Percentiles rank a stretch among this genome's conserved stretches.
phyloP scores from a whole-genome alignment of 2,113 vertebrate genomes.

The Cephalopholis sonnerati region DNA sequence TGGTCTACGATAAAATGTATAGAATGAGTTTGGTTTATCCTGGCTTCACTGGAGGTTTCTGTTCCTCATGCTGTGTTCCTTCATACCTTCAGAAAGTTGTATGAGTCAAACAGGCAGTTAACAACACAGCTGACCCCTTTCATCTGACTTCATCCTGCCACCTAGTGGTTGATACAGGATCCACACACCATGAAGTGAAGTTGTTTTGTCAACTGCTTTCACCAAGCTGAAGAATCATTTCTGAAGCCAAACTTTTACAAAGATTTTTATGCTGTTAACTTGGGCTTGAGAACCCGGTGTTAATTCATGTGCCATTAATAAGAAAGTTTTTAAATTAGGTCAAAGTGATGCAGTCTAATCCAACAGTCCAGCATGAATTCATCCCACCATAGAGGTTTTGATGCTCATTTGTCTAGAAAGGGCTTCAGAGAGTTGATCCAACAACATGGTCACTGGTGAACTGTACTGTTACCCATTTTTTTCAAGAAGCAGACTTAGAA shows the following conservation, averaged over 20 bases:
- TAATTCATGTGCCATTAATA: not conserved
- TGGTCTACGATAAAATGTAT: no score
- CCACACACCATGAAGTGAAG: not conserved
- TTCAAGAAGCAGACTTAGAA: no score
- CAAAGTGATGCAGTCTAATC: not conserved
- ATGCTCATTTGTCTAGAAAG: no score
- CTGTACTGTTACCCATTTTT: no score
- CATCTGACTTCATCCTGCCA: not conserved
- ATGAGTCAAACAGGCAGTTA: not conserved
- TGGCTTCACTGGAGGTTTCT: not conserved
- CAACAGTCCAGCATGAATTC: not conserved
- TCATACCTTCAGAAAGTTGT: not conserved
- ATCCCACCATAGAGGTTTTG: not conserved
- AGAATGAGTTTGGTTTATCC: no score
- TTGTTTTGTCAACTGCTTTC: not conserved
- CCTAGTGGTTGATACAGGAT: not conserved
- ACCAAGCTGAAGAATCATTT: not conserved
- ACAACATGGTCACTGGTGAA: no score
- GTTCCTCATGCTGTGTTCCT: not conserved
- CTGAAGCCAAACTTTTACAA: not conserved
- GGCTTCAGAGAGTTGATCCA: not conserved
- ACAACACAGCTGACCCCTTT: not conserved
- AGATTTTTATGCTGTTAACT: no score
- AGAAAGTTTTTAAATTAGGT: not conserved
- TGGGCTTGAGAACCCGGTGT: no score